Conservation (phyloP, 1,140 invertebrate genomes). For the Caenorhabditis remanei region DNA sequence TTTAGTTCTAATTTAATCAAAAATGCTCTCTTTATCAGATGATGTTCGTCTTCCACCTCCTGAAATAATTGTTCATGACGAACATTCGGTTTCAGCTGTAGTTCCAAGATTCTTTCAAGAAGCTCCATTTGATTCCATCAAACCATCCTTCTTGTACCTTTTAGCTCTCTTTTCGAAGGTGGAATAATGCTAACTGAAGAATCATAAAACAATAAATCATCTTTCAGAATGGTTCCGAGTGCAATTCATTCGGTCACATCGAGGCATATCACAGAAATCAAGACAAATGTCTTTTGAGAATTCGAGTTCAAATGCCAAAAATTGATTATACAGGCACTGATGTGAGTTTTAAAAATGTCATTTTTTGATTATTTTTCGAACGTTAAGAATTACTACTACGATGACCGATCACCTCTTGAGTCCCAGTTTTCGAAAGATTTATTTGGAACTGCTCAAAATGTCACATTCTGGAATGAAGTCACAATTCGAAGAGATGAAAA, state of each 20-base stretch:
- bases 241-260: slow-evolving; percentile 1
- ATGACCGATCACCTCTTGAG: slow-evolving; percentile 16
- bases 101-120: slow-evolving; percentile 36
- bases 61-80: slow-evolving; percentile 38
- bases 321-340: slow-evolving; percentile 49
- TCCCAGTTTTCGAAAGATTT: slow-evolving; percentile 27
- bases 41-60: slow-evolving; percentile 12
- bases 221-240: background rate
- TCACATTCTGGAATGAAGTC: slow-evolving; percentile 19
- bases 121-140: slow-evolving; percentile 22
- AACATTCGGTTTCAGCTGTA: slow-evolving; percentile 17
- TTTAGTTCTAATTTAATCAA: background rate
- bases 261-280: slow-evolving; percentile 25
- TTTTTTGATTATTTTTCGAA: background rate
- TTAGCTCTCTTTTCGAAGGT: slow-evolving; percentile 24
- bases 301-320: slow-evolving; percentile 49
- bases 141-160: slow-evolving; percentile 15
- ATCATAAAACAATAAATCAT: background rate
- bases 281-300: slow-evolving; percentile 38
- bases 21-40: slow-evolving; percentile 2
- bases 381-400: slow-evolving; percentile 32
- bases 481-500: slow-evolving; percentile 41
- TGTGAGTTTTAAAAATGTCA: background rate
- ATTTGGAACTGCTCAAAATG: slow-evolving; percentile 23
- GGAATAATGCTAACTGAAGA: background rate